Base-by-base conservation (phyloP, 2,888 invertebrate genomes). In the Conistra vaccinii region DNA sequence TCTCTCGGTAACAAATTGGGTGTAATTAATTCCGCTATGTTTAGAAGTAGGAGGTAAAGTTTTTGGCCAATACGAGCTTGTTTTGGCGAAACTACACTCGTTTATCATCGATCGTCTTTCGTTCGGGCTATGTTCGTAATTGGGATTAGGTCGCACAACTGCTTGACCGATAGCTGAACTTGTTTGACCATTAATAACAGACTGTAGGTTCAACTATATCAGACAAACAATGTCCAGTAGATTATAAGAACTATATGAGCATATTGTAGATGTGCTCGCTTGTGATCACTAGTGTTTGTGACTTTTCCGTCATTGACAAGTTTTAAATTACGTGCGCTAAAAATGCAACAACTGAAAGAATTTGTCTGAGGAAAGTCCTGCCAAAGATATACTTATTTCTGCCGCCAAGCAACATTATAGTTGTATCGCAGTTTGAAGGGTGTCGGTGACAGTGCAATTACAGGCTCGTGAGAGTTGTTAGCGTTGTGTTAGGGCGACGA, bases 11-110 rank as follows among this genome's bases (percentile, higher is more conserved):
- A 57, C 67, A 63, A 65, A 68, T 63, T 63, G 63, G 55, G 35
- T 84, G 32, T 68, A 74, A 81, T 81, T 81, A 80, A 84, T 84
- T 81, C 48, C 32, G 20, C 57, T 60, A 45, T 74, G 67, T 67
- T 84, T 80, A 39, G 80, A 62, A 62, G 45, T 58, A 23, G 2
- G 60, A 61, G 73, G 35, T 32, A 20, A 74, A 84, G 67, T 80
- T 68, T 39, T 67, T 35, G 42, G n/a, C 17, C 51, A 69, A 53
- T 45, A 26, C 14, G 14, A 61, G 53, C 73, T 32, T 63, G 29
- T 84, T 60, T 32, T 26, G 39, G 42, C 3, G 7, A n/a, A 80
- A 81, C 58, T 71, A 45, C n/a, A 32, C 65, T 79, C 48, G 39
- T 84, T 67, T 58, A 58, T 73, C 80, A 73, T 73, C 32, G 65